A percentile compares a stretch with the other conserved stretches of the same genome.
Evolutionary conservation across 2,888 invertebrate genomes (phyloP).

Genomic region (Eristalis arbustorum): DNA sequence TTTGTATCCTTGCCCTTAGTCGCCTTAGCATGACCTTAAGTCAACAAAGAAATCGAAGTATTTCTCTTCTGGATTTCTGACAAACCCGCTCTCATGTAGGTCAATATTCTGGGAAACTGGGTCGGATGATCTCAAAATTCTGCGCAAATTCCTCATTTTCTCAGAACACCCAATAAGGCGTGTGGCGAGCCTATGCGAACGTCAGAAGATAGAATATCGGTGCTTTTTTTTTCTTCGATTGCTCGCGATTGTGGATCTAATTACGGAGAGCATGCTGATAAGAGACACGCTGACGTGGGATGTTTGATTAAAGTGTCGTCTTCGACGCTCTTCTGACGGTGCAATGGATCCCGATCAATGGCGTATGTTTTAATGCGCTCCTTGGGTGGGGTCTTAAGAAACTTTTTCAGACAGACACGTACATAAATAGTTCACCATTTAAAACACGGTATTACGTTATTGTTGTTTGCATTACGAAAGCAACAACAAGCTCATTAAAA

Average conservation of each 20-base stretch:
- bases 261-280: neutral
- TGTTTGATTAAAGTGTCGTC: neutral
- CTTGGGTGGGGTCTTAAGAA: neutral
- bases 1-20: neutral
- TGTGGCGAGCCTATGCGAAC: neutral
- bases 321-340: neutral
- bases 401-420: too few species aligned
- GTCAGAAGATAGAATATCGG: neutral
- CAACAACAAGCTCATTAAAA: too few species aligned
- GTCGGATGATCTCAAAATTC: neutral
- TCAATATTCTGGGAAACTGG: neutral
- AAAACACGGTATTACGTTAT: too few species aligned
- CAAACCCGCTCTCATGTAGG: neutral
- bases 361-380: neutral
- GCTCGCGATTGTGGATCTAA: neutral
- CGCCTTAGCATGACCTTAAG: neutral
- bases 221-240: neutral
- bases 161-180: neutral
- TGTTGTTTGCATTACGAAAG: too few species aligned
- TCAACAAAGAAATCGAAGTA: neutral
- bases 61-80: neutral
- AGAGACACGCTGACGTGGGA: neutral
- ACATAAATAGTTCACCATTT: too few species aligned
- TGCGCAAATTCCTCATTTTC: neutral
- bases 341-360: neutral